Evolutionary conservation across 2,113 vertebrate species (phyloP), one percentile per base, ranked within the genome.

Genomic region (Nannobrachium achirus): DNA sequence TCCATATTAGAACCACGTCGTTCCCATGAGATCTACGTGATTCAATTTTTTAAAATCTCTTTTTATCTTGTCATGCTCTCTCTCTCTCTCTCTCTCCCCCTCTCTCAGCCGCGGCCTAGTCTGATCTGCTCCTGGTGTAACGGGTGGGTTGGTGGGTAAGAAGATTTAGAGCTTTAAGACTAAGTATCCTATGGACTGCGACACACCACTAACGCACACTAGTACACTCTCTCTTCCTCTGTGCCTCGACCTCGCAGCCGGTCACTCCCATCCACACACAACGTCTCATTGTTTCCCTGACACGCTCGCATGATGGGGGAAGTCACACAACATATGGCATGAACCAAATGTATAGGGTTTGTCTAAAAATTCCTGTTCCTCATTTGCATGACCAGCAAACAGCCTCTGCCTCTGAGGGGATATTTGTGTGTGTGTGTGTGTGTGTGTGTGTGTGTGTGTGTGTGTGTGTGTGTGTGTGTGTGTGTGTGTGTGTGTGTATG

Each of bases 121-220:
- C 53, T 78, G 74, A 79, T 86, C 81, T 79, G 79, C 67, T 73
- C 75, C 77, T 80, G n/a, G n/a, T n/a, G 81, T 59, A 73, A 59
- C 56, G 58, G 15, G 76, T 64, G 80, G 85, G 56, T 48, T 33
- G 46, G 18, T 67, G 60, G 83, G 83, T 92, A 93, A 92, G 90
- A 88, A 89, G 91, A 90, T 91, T 93, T 90, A 84, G 51, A 62
- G 87, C 84, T 93, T 92, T 89, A 79, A 76, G 82, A 73, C 81
- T 78, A 76, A 87, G 85, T 76, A 88, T 81, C 74, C 64, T 25
- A 58, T 77, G 79, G 49, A 48, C 81, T 69, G 74, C 63, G 15
- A 79, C 79, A 79, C 79, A 71, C 81, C 18, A 44, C 67, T 65
- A 79, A 78, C 79, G 76, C 76, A 86, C 75, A 50, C 78, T 79